Conservation (phyloP, 37 sponge, comb jelly and placozoan genomes). For the Oscarella lobularis region DNA sequence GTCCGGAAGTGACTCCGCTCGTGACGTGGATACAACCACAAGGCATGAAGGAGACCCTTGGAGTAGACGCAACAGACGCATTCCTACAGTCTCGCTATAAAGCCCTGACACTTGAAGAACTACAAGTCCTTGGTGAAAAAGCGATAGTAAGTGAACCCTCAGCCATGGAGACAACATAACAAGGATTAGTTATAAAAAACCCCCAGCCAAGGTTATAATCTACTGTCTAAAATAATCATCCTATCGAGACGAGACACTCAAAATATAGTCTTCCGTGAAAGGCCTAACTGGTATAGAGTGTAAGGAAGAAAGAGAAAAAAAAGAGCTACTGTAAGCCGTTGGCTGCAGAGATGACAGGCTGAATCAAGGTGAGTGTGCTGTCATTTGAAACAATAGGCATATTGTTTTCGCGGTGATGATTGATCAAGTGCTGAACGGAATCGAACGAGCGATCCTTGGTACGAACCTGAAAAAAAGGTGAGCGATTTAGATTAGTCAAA, state of each 20-base stretch:
- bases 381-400: conserved; percentile 38
- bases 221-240: too few species aligned
- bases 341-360: conserved; percentile 33
- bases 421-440: conserved; percentile 51
- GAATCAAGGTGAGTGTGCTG: conserved; percentile 34
- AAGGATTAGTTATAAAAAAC: too few species aligned
- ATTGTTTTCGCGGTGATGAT: conserved; percentile 24
- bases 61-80: conserved; percentile 28
- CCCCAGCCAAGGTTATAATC: too few species aligned
- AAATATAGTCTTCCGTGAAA: too few species aligned
- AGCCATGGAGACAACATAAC: too few species aligned
- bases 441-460: conserved; percentile 59
- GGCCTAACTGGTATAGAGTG: too few species aligned
- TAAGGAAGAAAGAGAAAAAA: too few species aligned
- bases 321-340: too few species aligned
- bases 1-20: conserved; percentile 39
- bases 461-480: conserved; percentile 54
- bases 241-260: too few species aligned
- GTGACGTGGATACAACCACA: conserved; percentile 72
- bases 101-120: too few species aligned
- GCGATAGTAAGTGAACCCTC: too few species aligned
- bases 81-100: conserved; percentile 30
- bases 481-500: background rate
- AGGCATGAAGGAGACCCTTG: conserved; percentile 55
- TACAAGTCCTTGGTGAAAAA: too few species aligned